These are phyloP conservation scores for Diphyllodes magnificus DNA, from an alignment of 2,113 vertebrate species.

Conservation along the genomic window DNA sequence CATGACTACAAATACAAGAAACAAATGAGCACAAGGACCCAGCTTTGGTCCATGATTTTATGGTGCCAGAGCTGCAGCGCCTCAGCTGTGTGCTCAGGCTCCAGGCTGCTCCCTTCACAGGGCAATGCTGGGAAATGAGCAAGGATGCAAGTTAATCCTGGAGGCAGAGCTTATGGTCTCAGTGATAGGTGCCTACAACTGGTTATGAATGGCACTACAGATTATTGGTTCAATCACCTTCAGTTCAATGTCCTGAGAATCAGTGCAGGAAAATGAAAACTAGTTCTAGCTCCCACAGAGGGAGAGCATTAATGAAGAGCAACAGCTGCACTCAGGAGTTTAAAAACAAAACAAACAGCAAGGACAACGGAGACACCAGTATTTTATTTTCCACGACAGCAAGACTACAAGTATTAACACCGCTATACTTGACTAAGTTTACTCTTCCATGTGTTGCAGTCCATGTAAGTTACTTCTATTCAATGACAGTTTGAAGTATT, in stretches of 20 bases:
- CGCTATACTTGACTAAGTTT: not conserved
- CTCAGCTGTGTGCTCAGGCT: not conserved
- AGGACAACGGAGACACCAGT: not conserved
- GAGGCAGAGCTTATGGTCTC: fast-evolving
- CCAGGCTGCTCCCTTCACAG: not conserved
- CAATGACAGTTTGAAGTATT: not conserved
- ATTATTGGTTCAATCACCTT: not conserved
- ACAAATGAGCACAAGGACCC: not conserved
- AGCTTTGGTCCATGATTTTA: not conserved
- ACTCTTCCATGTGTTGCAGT: not conserved
- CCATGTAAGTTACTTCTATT: not conserved
- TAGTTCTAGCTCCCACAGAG: not conserved
- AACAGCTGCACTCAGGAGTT: not conserved
- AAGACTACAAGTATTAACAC: not conserved
- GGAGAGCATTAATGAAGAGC: not conserved
- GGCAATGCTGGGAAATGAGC: not conserved
- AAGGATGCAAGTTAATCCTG: not conserved
- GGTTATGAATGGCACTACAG: not conserved
- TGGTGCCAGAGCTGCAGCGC: not conserved
- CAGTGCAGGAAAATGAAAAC: not conserved
- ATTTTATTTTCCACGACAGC: conserved; percentile 24
- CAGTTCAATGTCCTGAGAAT: not conserved
- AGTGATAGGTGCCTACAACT: fast-evolving
- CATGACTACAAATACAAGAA: not conserved
- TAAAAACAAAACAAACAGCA: not conserved